A percentile compares a stretch with the other conserved stretches of the same genome.
phyloP scores from a whole-genome alignment of 2,888 invertebrate species.

The Scaptomyza parva region DNA sequence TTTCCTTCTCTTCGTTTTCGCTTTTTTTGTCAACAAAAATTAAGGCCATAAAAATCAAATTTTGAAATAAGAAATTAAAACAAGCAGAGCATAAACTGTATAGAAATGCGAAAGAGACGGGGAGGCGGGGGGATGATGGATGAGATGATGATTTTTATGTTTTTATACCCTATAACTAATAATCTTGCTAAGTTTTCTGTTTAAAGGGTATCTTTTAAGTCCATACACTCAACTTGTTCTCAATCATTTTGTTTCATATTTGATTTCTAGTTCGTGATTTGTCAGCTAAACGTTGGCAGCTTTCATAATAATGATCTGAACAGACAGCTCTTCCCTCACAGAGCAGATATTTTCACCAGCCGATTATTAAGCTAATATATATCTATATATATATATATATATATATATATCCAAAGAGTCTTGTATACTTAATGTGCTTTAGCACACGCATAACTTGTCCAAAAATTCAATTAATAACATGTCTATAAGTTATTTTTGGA shows the following conservation, averaged over 20 bases:
- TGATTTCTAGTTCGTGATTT: slow-evolving; percentile 35
- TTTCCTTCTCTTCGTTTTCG: not conserved
- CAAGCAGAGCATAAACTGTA: slow-evolving; percentile 49
- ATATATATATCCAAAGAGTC: not conserved
- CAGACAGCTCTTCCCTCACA: not conserved
- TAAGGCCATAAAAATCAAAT: slow-evolving; percentile 51
- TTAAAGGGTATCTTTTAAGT: not conserved
- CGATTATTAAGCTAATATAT: slow-evolving; percentile 33
- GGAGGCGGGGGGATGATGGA: not conserved
- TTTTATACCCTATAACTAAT: not conserved
- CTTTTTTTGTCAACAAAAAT: slow-evolving; percentile 54
- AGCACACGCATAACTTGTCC: slow-evolving; percentile 61
- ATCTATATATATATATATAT: slow-evolving; percentile 2
- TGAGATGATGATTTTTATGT: not conserved
- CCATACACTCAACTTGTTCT: not conserved
- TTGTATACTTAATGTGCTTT: slow-evolving; percentile 11
- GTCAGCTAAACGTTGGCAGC: slow-evolving; percentile 39
- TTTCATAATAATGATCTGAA: slow-evolving; percentile 5
- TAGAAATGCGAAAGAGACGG: slow-evolving; percentile 10
- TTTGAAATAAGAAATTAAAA: slow-evolving; percentile 48
- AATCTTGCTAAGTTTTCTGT: no score
- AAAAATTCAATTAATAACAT: slow-evolving; percentile 75
- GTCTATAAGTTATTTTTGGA: slow-evolving; percentile 66
- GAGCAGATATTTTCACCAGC: slow-evolving; percentile 35
- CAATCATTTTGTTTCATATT: slow-evolving; percentile 12